A percentile compares a stretch with the other conserved stretches of the same genome.
Conservation (phyloP, 2,888 invertebrate species). For the Athalia rosae region DNA sequence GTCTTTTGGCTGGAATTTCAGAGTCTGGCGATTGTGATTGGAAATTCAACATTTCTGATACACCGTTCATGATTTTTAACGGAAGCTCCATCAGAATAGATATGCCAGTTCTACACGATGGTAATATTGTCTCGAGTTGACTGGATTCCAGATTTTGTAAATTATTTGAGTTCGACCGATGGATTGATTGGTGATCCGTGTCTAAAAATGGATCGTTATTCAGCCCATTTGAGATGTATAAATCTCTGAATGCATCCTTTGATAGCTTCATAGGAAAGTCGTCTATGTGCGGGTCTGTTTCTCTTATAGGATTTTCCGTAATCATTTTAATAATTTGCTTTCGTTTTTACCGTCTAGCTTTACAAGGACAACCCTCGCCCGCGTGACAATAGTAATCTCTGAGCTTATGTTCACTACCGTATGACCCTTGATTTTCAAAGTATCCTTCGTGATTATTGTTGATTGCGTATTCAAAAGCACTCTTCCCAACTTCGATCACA, state of each 20-base stretch:
- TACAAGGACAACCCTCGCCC: conserved; percentile 59
- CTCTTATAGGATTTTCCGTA: conserved; percentile 6
- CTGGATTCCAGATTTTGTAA: conserved; percentile 15
- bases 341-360: conserved; percentile 54
- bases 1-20: conserved; percentile 50
- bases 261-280: conserved; percentile 13
- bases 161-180: conserved; percentile 7
- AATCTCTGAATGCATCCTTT: not conserved
- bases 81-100: conserved; percentile 49
- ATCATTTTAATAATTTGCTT: conserved; percentile 12
- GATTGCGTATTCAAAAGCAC: conserved; percentile 48
- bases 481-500: conserved; percentile 48
- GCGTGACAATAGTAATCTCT: conserved; percentile 59
- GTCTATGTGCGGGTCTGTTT: conserved; percentile 2
- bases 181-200: not conserved
- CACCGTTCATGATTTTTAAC: conserved; percentile 50
- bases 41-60: conserved; percentile 50
- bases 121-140: conserved; percentile 12
- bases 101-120: conserved; percentile 28
- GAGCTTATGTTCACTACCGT: conserved; percentile 49
- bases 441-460: conserved; percentile 47
- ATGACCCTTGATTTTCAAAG: conserved; percentile 50
- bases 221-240: conserved; percentile 10
- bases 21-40: conserved; percentile 48
- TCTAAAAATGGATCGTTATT: not conserved